A percentile compares a stretch with the other conserved stretches of the same genome.
phyloP scores from a whole-genome alignment of 2,888 invertebrate species.

The Nymphalis urticae region DNA sequence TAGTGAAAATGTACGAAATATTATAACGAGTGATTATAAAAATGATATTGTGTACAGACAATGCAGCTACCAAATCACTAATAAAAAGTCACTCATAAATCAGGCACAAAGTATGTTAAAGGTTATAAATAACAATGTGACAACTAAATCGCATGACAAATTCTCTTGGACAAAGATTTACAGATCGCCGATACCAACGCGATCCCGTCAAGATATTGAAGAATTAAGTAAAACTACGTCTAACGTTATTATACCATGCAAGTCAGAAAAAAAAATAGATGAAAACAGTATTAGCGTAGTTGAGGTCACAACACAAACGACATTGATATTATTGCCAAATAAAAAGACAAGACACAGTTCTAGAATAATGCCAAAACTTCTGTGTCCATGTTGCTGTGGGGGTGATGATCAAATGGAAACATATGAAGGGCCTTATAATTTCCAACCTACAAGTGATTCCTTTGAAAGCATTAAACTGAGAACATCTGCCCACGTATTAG shows the following conservation, averaged over 20 bases:
- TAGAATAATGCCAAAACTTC: slow-evolving; percentile 49
- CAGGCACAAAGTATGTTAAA: slow-evolving; percentile 24
- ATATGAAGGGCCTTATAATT: slow-evolving; percentile 38
- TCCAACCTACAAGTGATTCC: slow-evolving; percentile 48
- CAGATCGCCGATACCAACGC: slow-evolving; percentile 47
- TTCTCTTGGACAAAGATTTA: slow-evolving; percentile 60
- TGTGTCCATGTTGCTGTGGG: slow-evolving; percentile 66
- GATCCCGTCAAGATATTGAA: slow-evolving; percentile 9
- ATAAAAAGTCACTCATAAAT: slow-evolving; percentile 29
- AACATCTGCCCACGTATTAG: slow-evolving; percentile 38
- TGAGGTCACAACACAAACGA: slow-evolving; percentile 45
- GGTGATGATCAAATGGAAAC: slow-evolving; percentile 48
- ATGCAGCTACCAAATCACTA: slow-evolving; percentile 51
- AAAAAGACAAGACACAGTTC: slow-evolving; percentile 37
- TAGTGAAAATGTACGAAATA: slow-evolving; percentile 15
- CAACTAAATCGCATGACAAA: slow-evolving; percentile 40
- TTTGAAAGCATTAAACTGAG: slow-evolving; percentile 62
- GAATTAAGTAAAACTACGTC: slow-evolving; percentile 14
- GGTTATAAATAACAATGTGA: slow-evolving; percentile 21
- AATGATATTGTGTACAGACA: slow-evolving; percentile 56
- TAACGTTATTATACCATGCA: slow-evolving; percentile 5
- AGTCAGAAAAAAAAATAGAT: background rate
- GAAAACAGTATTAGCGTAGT: slow-evolving; percentile 2
- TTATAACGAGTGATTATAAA: slow-evolving; percentile 25
- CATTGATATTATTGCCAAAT: slow-evolving; percentile 45